A percentile compares a stretch with the other conserved stretches of the same genome.
Evolutionary conservation across 2,797 vertebrate genomes (phyloP).

Genomic region (Pteropus rufus): DNA sequence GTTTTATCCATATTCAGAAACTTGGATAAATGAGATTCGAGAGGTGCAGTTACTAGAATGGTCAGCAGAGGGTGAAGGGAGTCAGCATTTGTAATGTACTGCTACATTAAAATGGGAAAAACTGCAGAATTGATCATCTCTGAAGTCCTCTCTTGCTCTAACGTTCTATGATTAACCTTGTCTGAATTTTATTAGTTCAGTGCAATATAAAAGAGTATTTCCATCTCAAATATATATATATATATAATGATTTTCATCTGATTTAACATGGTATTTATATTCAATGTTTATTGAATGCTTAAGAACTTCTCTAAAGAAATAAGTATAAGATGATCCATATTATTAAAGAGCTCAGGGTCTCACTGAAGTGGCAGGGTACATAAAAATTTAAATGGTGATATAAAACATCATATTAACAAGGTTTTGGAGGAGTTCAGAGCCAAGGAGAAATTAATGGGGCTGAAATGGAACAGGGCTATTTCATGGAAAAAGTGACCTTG

Average conservation of each 20-base stretch:
- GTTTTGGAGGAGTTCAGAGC: neutral
- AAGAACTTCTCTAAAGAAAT: neutral
- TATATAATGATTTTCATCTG: neutral
- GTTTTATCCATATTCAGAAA: neutral
- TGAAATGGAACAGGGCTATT: neutral
- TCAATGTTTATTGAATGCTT: slow-evolving; percentile 5
- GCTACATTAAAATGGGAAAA: neutral
- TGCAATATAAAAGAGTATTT: neutral
- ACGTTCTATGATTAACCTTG: neutral
- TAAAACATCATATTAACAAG: neutral
- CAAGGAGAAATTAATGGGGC: neutral
- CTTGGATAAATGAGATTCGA: neutral
- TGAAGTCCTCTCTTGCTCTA: neutral
- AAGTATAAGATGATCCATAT: neutral
- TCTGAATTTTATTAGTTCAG: slow-evolving; percentile 7
- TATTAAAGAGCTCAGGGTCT: neutral
- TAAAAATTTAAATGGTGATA: neutral
- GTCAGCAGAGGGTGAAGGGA: slow-evolving; percentile 62
- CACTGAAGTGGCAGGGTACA: neutral
- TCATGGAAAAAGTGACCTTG: neutral
- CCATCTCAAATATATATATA: neutral
- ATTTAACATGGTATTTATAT: neutral
- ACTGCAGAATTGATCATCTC: neutral
- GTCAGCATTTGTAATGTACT: neutral
- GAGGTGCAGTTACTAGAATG: slow-evolving; percentile 36